phyloP scores from a whole-genome alignment of 35 echinoderm and acorn worm genomes.

The Heliocidaris tuberculata region DNA sequence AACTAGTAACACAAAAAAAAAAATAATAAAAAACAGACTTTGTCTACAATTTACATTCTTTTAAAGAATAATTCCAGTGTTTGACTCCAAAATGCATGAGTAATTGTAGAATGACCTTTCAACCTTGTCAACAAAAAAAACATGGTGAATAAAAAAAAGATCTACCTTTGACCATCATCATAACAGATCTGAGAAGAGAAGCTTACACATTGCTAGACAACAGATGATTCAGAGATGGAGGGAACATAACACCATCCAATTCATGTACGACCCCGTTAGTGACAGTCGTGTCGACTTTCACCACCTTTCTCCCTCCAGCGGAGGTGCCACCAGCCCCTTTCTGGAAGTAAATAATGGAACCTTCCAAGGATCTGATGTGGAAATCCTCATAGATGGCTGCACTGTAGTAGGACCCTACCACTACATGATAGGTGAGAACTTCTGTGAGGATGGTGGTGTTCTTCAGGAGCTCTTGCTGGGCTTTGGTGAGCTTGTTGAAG shows the following conservation, averaged over 20 bases:
- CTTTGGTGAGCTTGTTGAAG: conserved; percentile 49
- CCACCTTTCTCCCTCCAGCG: background rate
- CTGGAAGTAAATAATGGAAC: conserved; percentile 28
- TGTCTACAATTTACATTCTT: background rate
- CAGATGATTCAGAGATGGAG: background rate
- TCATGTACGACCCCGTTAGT: conserved; percentile 67
- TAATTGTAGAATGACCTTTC: too few species aligned
- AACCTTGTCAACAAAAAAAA: too few species aligned
- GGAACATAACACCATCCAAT: conserved; percentile 58
- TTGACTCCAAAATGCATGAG: too few species aligned
- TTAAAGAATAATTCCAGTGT: background rate
- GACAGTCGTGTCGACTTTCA: conserved; percentile 51
- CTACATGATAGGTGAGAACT: conserved; percentile 54
- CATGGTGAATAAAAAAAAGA: too few species aligned
- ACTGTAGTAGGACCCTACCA: conserved; percentile 45
- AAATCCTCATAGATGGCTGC: conserved; percentile 53
- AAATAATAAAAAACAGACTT: background rate
- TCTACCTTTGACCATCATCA: background rate
- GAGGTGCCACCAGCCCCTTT: conserved; percentile 35
- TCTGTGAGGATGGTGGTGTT: conserved; percentile 50
- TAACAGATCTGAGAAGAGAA: background rate
- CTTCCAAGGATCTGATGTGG: conserved; percentile 13
- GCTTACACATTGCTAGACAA: background rate
- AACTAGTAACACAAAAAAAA: too few species aligned
- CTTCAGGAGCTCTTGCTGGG: conserved; percentile 30